Conservation (phyloP, 2,113 vertebrate genomes). For the Zingel zingel region DNA sequence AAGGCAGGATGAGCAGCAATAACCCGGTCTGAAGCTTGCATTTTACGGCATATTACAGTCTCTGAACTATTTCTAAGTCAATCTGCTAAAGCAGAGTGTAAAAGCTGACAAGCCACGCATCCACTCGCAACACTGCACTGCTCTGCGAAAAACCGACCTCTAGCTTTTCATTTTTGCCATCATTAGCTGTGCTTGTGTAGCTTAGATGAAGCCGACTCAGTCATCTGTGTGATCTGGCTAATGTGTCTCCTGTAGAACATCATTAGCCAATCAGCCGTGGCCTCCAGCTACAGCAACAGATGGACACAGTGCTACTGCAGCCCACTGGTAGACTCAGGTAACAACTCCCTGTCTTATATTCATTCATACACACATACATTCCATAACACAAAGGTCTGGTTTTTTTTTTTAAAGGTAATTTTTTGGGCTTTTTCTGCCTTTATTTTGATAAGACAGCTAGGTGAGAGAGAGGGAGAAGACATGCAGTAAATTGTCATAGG, state of each 20-base stretch:
- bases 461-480: too few species aligned
- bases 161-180: slow-evolving; percentile 58
- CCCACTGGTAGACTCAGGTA: slow-evolving; percentile 64
- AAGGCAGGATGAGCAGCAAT: slow-evolving; percentile 26
- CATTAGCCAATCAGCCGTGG: slow-evolving; percentile 74
- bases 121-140: slow-evolving; percentile 35
- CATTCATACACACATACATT: slow-evolving; percentile 24
- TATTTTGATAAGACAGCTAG: too few species aligned
- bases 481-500: too few species aligned
- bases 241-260: slow-evolving; percentile 76
- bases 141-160: slow-evolving; percentile 30
- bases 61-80: slow-evolving; percentile 34
- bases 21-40: slow-evolving; percentile 36
- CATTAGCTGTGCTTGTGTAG: slow-evolving; percentile 61
- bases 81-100: slow-evolving; percentile 41
- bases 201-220: slow-evolving; percentile 63
- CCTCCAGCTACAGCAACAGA: slow-evolving; percentile 71
- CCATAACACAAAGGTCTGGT: slow-evolving; percentile 26
- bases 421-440: too few species aligned
- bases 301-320: slow-evolving; percentile 61
- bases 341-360: slow-evolving; percentile 37
- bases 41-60: slow-evolving; percentile 43
- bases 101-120: slow-evolving; percentile 42
- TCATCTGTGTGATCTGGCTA: slow-evolving; percentile 76
- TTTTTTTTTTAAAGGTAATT: slow-evolving; percentile 36